A percentile compares a stretch with the other conserved stretches of the same genome.
These are phyloP conservation scores for Tokudaia tokunoshimensis DNA, from an alignment of 2,797 vertebrate genomes.

Conservation along the genomic window DNA sequence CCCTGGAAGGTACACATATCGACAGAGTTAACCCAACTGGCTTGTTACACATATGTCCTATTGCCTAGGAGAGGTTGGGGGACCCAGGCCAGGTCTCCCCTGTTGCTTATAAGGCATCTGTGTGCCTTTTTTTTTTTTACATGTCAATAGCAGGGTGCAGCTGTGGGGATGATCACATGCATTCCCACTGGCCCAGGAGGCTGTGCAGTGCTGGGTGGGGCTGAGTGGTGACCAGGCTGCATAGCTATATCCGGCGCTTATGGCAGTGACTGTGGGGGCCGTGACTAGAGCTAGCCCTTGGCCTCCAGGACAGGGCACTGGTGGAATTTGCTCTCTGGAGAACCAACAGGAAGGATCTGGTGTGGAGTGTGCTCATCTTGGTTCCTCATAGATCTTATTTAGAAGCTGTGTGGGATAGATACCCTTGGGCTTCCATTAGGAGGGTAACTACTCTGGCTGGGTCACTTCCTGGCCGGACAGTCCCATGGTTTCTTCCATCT, in stretches of 20 bases:
- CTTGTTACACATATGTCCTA: accelerated
- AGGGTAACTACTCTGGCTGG: not conserved
- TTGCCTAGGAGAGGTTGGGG: not conserved
- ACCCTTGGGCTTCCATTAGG: accelerated
- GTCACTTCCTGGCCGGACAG: accelerated
- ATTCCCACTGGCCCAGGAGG: not conserved
- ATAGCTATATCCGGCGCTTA: not conserved
- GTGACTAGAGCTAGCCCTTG: not conserved
- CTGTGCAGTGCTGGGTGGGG: not conserved
- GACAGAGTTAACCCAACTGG: accelerated
- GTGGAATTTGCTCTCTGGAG: not conserved
- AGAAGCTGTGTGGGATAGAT: accelerated
- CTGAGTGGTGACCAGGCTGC: not conserved
- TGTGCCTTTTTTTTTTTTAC: not conserved
- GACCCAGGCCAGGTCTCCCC: no score
- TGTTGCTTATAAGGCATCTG: accelerated
- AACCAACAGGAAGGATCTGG: not conserved
- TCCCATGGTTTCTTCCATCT: accelerated
- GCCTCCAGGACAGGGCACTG: accelerated
- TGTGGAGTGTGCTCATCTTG: not conserved
- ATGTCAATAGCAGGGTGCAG: not conserved
- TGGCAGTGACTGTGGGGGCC: accelerated
- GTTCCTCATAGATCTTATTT: not conserved
- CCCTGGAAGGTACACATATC: accelerated
- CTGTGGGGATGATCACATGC: accelerated